These are phyloP conservation scores for Cetonia aurata DNA, from an alignment of 2,888 invertebrate species.

Conservation along the genomic window DNA sequence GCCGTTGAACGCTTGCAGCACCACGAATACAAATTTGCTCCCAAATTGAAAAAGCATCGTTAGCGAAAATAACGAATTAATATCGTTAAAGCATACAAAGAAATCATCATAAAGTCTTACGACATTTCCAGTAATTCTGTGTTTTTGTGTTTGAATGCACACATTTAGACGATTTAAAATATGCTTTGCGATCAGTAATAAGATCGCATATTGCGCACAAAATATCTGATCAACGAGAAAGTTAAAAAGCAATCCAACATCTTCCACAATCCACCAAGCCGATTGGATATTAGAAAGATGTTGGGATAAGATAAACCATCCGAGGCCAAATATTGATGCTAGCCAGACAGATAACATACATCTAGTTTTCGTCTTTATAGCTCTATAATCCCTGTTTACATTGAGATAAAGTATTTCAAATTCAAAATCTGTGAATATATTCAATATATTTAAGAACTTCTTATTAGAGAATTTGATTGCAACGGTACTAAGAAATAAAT, in stretches of 20 bases:
- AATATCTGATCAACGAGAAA: not conserved
- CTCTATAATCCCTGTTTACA: not conserved
- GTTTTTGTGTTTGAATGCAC: no score
- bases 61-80: not conserved
- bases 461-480: no score
- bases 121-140: no score
- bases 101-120: not conserved
- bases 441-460: no score
- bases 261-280: no score
- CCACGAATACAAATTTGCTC: not conserved
- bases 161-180: not conserved
- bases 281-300: no score
- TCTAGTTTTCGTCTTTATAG: not conserved
- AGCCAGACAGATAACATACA: not conserved
- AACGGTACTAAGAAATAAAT: no score
- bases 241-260: no score
- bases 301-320: no score
- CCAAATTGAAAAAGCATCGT: not conserved
- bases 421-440: no score
- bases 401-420: no score
- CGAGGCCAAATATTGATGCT: no score
- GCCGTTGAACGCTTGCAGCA: not conserved
- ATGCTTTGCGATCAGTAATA: not conserved
- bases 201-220: not conserved
- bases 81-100: not conserved